phyloP scores from a whole-genome alignment of 2,113 vertebrate species.

The Agelaius tricolor region DNA sequence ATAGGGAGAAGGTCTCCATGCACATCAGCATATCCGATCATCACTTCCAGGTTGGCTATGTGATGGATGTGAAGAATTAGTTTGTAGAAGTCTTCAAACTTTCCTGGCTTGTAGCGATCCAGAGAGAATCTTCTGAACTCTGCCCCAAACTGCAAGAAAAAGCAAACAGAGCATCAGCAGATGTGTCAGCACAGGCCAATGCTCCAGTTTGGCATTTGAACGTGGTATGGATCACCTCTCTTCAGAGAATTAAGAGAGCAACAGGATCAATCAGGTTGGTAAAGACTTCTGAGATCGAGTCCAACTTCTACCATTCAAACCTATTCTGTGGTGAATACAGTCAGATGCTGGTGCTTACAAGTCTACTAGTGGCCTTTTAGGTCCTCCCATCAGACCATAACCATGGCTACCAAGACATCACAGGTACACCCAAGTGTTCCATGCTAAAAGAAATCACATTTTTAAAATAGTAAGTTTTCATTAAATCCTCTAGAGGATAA shows the following conservation, averaged over 20 bases:
- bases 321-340: background rate
- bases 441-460: background rate
- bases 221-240: background rate
- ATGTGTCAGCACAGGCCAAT: background rate
- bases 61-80: conserved; percentile 93
- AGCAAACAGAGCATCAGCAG: background rate
- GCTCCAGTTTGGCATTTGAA: background rate
- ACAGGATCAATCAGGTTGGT: background rate
- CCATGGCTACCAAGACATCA: background rate
- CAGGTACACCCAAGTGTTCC: background rate
- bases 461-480: background rate
- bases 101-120: conserved; percentile 91
- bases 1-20: conserved; percentile 98
- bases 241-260: background rate
- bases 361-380: background rate
- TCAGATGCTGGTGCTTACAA: background rate
- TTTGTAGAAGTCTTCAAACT: conserved; percentile 97
- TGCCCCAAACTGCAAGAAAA: conserved; percentile 88
- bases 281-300: background rate
- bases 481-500: background rate
- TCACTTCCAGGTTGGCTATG: conserved; percentile 91
- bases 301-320: background rate
- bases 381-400: background rate
- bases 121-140: conserved; percentile 96
- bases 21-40: conserved; percentile 94